Evolutionary conservation across 1,140 invertebrate genomes (phyloP).

Genomic region (Acromyrmex charruanus): DNA sequence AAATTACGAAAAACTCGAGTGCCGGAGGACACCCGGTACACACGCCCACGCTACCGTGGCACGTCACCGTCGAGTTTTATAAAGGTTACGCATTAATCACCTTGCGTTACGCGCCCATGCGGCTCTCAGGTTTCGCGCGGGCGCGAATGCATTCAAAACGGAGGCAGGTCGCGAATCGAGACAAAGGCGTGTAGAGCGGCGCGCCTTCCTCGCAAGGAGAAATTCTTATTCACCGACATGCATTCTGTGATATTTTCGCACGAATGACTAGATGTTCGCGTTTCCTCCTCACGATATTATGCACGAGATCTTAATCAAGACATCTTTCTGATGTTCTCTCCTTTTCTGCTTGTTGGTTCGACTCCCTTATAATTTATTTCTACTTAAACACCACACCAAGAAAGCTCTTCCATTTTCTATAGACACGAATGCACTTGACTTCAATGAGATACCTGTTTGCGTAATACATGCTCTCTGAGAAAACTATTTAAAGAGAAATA

Average conservation of each 20-base stretch:
- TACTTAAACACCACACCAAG: slow-evolving; percentile 5
- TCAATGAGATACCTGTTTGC: slow-evolving; percentile 31
- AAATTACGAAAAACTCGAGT: background rate
- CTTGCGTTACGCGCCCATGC: slow-evolving; percentile 69
- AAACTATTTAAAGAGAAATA: slow-evolving; percentile 22
- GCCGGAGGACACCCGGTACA: slow-evolving; percentile 60
- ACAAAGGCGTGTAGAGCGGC: slow-evolving; percentile 74
- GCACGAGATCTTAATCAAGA: slow-evolving; percentile 17
- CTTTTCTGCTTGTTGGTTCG: background rate
- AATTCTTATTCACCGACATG: slow-evolving; percentile 65
- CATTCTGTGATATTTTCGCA: slow-evolving; percentile 40
- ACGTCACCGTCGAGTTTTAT: slow-evolving; percentile 63
- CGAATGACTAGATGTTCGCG: slow-evolving; percentile 34
- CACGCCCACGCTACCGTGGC: slow-evolving; percentile 61
- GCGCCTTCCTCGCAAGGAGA: slow-evolving; percentile 65
- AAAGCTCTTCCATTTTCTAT: slow-evolving; percentile 26
- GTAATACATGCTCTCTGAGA: slow-evolving; percentile 3
- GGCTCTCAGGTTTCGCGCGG: slow-evolving; percentile 68
- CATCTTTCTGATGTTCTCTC: background rate
- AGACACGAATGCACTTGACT: background rate
- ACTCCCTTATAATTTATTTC: slow-evolving; percentile 34
- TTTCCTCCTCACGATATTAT: slow-evolving; percentile 3
- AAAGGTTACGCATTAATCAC: slow-evolving; percentile 79
- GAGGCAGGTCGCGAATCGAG: slow-evolving; percentile 69
- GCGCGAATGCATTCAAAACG: slow-evolving; percentile 70